Conservation (phyloP, 2,113 vertebrate genomes). For the Mixornis gularis region DNA sequence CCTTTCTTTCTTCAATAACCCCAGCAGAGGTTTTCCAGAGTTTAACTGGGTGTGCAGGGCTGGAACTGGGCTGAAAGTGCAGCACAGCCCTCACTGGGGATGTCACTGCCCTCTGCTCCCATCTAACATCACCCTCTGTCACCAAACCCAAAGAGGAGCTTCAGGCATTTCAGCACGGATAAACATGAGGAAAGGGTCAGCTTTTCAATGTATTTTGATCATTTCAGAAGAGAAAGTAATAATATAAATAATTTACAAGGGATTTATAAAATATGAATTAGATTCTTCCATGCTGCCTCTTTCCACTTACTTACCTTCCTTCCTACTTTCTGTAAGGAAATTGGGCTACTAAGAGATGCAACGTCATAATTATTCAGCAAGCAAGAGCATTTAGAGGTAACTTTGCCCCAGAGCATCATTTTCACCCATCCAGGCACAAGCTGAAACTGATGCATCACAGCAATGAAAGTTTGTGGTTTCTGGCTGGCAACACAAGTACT, state of each 20-base stretch:
- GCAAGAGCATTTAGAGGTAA: slow-evolving; percentile 17
- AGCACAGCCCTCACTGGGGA: neutral
- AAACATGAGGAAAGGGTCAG: neutral
- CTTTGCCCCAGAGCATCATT: neutral
- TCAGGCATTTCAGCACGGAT: neutral
- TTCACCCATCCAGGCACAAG: neutral
- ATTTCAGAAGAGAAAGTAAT: neutral
- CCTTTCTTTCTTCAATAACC: neutral
- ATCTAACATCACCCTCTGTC: neutral
- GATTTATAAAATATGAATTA: neutral
- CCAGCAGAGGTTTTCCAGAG: neutral
- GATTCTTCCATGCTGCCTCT: neutral
- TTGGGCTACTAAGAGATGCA: neutral
- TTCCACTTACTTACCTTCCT: neutral
- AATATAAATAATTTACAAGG: neutral
- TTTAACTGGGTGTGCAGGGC: neutral
- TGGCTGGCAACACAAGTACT: neutral
- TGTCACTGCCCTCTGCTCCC: neutral
- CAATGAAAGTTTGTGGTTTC: neutral
- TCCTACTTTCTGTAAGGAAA: neutral
- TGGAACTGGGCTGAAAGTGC: neutral
- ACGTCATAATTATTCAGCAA: neutral
- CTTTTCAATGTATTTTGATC: neutral
- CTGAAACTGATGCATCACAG: neutral
- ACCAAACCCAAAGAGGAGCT: neutral